phyloP scores from a whole-genome alignment of 30 jellyfish, hydroid and myxozoan genomes.

The Nemopilema nomurai region DNA sequence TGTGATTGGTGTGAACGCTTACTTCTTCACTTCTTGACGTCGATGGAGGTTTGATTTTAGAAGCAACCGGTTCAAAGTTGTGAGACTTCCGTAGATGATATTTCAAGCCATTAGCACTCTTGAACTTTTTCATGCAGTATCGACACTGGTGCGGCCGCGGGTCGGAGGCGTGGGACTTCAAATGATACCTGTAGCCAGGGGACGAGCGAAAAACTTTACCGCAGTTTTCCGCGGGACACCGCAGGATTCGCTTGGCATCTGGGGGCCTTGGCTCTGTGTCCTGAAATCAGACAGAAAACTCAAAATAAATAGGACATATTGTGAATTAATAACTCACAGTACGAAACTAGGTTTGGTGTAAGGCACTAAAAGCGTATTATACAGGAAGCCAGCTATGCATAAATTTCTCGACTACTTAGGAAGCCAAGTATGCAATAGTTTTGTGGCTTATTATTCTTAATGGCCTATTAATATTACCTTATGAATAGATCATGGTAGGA shows the following conservation, averaged over 20 bases:
- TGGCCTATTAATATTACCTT: too few species aligned
- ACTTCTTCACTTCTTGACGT: slow-evolving; percentile 55
- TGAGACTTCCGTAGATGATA: slow-evolving; percentile 92
- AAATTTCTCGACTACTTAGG: too few species aligned
- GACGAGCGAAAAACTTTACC: slow-evolving; percentile 94
- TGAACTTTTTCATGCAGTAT: slow-evolving; percentile 87
- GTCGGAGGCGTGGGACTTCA: slow-evolving; percentile 91
- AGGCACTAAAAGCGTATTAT: not conserved
- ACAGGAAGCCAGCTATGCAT: not conserved
- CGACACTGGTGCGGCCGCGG: slow-evolving; percentile 96
- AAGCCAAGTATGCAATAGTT: too few species aligned
- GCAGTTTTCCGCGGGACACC: slow-evolving; percentile 96
- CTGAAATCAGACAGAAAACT: not conserved
- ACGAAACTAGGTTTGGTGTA: too few species aligned
- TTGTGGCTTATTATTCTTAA: too few species aligned
- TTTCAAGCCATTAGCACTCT: slow-evolving; percentile 96
- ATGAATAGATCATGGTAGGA: too few species aligned
- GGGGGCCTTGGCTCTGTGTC: slow-evolving; percentile 69
- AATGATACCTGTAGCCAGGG: slow-evolving; percentile 96
- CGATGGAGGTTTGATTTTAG: slow-evolving; percentile 63
- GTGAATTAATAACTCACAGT: not conserved
- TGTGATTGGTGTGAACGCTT: not conserved
- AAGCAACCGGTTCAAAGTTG: slow-evolving; percentile 89
- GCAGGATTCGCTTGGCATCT: slow-evolving; percentile 78
- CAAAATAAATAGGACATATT: not conserved